Conservation (phyloP, 2,113 vertebrate species). For the Thryonomys swinderianus region DNA sequence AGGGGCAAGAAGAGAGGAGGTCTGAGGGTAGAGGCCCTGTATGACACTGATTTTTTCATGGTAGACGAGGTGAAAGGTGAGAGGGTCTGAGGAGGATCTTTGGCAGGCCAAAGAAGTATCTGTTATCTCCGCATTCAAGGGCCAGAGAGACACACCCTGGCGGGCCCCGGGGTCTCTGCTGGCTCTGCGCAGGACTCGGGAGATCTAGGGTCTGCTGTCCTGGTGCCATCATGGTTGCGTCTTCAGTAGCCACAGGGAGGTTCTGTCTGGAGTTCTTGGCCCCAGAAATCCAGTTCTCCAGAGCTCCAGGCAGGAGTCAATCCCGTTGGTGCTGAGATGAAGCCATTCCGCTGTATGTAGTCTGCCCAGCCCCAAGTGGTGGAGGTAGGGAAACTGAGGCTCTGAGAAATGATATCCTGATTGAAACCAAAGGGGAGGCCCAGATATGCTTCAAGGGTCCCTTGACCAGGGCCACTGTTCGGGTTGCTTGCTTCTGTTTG, state of each 20-base stretch:
- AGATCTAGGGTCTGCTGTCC: background rate
- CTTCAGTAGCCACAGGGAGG: background rate
- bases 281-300: background rate
- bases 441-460: background rate
- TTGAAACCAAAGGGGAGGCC: background rate
- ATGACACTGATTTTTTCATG: rapidly evolving
- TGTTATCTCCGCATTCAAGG: background rate
- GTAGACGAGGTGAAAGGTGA: background rate
- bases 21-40: background rate
- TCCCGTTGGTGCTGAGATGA: background rate
- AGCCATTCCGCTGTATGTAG: background rate
- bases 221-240: background rate
- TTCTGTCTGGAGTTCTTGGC: background rate
- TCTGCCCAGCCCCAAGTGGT: rapidly evolving
- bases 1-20: background rate
- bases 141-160: background rate
- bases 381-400: background rate
- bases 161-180: background rate
- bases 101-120: background rate
- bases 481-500: background rate
- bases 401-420: background rate
- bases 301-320: background rate
- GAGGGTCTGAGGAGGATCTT: background rate
- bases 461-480: background rate
- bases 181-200: background rate